These are phyloP conservation scores for Sesia apiformis DNA, from an alignment of 2,888 invertebrate species.

Conservation along the genomic window DNA sequence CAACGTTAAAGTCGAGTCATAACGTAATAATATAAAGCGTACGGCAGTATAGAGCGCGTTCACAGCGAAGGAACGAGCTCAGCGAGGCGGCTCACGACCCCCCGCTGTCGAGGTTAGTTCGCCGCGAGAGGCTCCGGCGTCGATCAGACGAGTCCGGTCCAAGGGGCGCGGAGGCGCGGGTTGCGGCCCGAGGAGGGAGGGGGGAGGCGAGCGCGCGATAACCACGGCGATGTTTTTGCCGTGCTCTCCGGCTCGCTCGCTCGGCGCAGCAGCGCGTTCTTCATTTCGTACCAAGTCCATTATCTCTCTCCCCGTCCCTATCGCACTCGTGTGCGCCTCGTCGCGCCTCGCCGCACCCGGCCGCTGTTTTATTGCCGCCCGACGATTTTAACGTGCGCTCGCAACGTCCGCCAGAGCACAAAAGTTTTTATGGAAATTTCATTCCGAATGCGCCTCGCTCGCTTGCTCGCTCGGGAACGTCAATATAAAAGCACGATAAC, in stretches of 20 bases:
- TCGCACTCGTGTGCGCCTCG: constrained; percentile 55
- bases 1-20: constrained; percentile 48
- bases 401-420: constrained; percentile 73
- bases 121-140: constrained; percentile 57
- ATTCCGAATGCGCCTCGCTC: constrained; percentile 71
- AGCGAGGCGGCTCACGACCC: constrained; percentile 46
- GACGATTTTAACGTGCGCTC: constrained; percentile 75
- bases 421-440: constrained; percentile 76
- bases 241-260: constrained; percentile 58
- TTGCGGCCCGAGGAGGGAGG: constrained; percentile 28
- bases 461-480: constrained; percentile 61
- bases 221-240: constrained; percentile 71
- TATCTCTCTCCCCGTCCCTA: constrained; percentile 60
- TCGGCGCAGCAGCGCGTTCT: constrained; percentile 67
- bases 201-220: constrained; percentile 43
- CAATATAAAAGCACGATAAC: constrained; percentile 75
- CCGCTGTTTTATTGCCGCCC: constrained; percentile 74
- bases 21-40: constrained; percentile 4
- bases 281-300: constrained; percentile 70
- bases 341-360: constrained; percentile 70
- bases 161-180: constrained; percentile 23
- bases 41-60: neutral
- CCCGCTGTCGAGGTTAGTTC: constrained; percentile 67
- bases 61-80: constrained; percentile 35
- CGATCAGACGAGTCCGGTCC: constrained; percentile 57